Evolutionary conservation across 2,797 vertebrate genomes (phyloP), one percentile per base, ranked within the genome.

Genomic region (Chanos chanos): DNA sequence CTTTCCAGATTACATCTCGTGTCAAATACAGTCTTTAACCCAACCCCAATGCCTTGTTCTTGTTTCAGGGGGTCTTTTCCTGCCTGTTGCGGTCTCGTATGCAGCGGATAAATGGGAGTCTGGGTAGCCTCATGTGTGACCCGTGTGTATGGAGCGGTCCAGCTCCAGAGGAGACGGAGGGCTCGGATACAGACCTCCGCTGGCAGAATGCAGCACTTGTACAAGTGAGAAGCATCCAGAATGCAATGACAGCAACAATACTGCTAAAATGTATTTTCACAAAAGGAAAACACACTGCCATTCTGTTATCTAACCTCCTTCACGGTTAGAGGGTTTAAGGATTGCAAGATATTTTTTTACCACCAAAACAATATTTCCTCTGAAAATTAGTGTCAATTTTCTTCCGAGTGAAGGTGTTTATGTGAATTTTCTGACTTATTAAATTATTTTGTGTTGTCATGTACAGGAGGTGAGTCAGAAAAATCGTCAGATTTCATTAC

Each of bases 51-150:
- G 28, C 41, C 4, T 37, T 16, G 13, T 4, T 1, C 8, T 22
- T 48, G 25, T 30, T 54, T n/a, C 25, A 66, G 58, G 25, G 40
- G 0, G 19, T 25, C 15, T 49, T 30, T 13, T 74, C 83, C 1
- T 85, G 78, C 70, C 64, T 80, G 21, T 62, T 87, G 60, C 78
- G 86, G 57, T 87, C 80, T 61, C 68, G 65, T 7, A 79, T 91
- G 50, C 88, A 87, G 77, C 49, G 83, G 3, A 84, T 75, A 1
- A 89, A 90, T 0, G 85, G 85, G 5, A 85, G 82, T 12, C 59
- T 91, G 58, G 87, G 88, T 27, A 81, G 73, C 13, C 21, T 90
- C 58, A 88, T 90, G 83, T 76, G 54, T 27, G 84, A 89, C 9
- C 74, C 86, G n/a, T 81, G 74, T 15, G 68, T 71, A 52, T 82